phyloP scores from a whole-genome alignment of 2,113 vertebrate genomes.

The Aphyosemion australe region DNA sequence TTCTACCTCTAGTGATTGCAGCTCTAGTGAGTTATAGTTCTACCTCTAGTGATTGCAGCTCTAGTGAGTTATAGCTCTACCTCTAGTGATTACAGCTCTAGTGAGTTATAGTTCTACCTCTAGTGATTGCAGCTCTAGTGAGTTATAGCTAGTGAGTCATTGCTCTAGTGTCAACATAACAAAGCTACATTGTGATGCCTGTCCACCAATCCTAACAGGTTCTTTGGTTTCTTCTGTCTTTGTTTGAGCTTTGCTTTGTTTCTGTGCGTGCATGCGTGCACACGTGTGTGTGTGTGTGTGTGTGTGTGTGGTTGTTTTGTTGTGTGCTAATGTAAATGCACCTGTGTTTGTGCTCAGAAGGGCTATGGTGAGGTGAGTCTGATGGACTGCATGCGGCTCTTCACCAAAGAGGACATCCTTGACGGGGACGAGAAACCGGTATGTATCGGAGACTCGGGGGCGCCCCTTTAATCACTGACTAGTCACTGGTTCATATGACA shows the following conservation, averaged over 20 bases:
- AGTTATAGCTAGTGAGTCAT: too few species aligned
- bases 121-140: too few species aligned
- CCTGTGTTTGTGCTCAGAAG: constrained; percentile 80
- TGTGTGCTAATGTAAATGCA: constrained; percentile 54
- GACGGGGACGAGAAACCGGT: constrained; percentile 98
- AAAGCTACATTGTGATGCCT: too few species aligned
- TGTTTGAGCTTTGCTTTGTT: constrained; percentile 35
- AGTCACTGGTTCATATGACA: too few species aligned
- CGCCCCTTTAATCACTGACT: not conserved
- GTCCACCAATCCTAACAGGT: too few species aligned
- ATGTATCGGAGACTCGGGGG: constrained; percentile 25
- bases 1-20: too few species aligned
- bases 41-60: too few species aligned
- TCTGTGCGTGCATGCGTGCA: not conserved
- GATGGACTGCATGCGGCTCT: constrained; percentile 96
- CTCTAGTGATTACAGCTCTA: too few species aligned
- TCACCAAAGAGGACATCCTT: constrained; percentile 97
- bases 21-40: too few species aligned
- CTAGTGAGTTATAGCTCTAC: too few species aligned
- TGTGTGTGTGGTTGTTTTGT: constrained; percentile 21
- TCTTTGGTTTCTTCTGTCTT: constrained; percentile 30
- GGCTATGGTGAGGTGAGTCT: constrained; percentile 92
- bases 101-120: too few species aligned
- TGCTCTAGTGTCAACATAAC: too few species aligned
- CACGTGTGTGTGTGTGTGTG: constrained; percentile 12